Percentiles rank a stretch among this genome's conserved stretches.
These are phyloP conservation scores for Mungos mungo DNA, from an alignment of 2,113 vertebrate species.

Conservation along the genomic window DNA sequence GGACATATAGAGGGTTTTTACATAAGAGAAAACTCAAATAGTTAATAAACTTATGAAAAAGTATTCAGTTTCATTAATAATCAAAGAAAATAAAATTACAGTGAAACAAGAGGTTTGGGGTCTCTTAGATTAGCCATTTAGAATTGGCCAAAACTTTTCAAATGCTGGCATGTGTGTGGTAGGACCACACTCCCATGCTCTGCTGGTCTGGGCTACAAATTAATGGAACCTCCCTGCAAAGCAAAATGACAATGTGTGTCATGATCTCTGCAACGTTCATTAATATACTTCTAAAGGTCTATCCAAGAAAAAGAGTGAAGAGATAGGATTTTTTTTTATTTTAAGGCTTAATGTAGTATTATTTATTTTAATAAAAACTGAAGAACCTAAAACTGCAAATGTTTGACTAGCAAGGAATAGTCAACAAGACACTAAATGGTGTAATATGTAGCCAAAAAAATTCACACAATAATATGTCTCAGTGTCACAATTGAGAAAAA, in stretches of 20 bases:
- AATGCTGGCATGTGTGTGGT: neutral
- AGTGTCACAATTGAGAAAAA: neutral
- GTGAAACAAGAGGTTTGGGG: neutral
- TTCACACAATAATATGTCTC: neutral
- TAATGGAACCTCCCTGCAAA: neutral
- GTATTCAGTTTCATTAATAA: slow-evolving; percentile 8
- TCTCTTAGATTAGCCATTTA: neutral
- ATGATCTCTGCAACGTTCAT: neutral
- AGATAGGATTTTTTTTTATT: neutral
- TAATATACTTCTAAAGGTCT: neutral
- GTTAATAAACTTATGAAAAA: slow-evolving; percentile 19
- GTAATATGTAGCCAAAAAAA: neutral
- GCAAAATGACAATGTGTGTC: neutral
- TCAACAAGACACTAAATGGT: neutral
- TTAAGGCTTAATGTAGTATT: neutral
- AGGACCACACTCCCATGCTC: neutral
- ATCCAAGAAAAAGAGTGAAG: neutral
- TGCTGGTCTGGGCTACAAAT: neutral
- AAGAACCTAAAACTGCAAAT: neutral
- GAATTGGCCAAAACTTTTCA: neutral
- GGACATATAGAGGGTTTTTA: neutral
- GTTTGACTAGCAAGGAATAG: neutral
- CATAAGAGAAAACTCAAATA: neutral
- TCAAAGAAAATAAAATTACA: slow-evolving; percentile 19
- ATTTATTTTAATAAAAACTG: neutral